Base-by-base conservation (phyloP, 2,888 invertebrate species). In the Agrilus biguttatus region DNA sequence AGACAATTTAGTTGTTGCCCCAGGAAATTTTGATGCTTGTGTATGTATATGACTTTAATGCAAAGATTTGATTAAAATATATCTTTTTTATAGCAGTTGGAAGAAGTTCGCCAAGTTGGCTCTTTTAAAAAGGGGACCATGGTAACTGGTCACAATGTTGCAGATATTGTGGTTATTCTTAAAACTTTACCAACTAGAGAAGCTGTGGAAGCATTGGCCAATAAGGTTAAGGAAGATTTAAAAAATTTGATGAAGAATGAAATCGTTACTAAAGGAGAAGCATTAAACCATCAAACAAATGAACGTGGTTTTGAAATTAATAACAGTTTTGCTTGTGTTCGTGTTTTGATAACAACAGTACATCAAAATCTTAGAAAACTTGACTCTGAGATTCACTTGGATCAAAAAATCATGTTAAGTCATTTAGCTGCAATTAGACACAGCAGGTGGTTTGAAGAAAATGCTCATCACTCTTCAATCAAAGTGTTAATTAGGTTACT, bases 91-190 rank as follows among this genome's bases (percentile, higher is more conserved):
- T 52, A 87, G 85, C 85, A 88, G 78, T 70, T 91, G 39, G 90
- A 91, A 60, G 96, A 96, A 67, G 92, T 95, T 0, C 77, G 95
- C 1, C 93, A 93, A 68, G 96, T 98, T 7, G 97, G 97, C 0
- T 92, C 96, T 0, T 96, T 91, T 66, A 97, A 97, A 66, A 96
- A 97, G 60, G 95, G 96, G 2, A 97, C 97, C 0, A 93, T 97
- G 86, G 79, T 96, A 61, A 83, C 88, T 0, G 92, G 93, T 2
- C 88, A 89, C 65, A 95, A 92, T 63, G 83, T 92, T 0, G 97
- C 96, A 0, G 96, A 97, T 58, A 84, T 97, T 47, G 96, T 96
- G 1, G 93, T 97, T 1, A 91, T 97, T 49, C 74, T 97, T 48
- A 96, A 96, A 71, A 93, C 96, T 0, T 65, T 96, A 42, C 97